A percentile compares a stretch with the other conserved stretches of the same genome.
Conservation (phyloP, 2,888 invertebrate genomes). For the Cremastinae sp. region DNA sequence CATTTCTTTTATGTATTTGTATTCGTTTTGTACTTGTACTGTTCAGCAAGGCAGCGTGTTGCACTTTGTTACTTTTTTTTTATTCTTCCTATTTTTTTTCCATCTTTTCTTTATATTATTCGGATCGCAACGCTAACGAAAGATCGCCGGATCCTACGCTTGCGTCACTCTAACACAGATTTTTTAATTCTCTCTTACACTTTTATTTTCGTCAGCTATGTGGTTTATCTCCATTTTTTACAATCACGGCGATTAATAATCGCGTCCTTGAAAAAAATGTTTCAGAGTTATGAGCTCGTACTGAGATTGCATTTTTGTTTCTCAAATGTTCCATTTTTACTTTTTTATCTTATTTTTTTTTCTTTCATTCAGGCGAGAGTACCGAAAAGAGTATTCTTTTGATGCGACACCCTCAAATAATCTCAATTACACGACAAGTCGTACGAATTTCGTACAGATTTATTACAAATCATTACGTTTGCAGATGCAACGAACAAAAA, state of each 20-base stretch:
- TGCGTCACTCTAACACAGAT: constrained; percentile 57
- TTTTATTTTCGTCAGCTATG: constrained; percentile 26
- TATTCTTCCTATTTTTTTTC: constrained; percentile 60
- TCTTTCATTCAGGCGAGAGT: constrained; percentile 20
- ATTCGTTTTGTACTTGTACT: constrained; percentile 81
- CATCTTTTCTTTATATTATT: constrained; percentile 72
- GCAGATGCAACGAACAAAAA: constrained; percentile 34
- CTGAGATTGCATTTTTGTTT: constrained; percentile 17
- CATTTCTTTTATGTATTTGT: constrained; percentile 77
- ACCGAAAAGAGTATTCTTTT: constrained; percentile 34
- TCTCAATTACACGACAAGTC: constrained; percentile 41
- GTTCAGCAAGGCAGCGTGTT: constrained; percentile 81
- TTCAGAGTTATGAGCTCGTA: constrained; percentile 38
- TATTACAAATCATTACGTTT: constrained; percentile 39
- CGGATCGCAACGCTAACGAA: constrained; percentile 76
- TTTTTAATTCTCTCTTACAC: constrained; percentile 40
- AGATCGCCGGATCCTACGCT: constrained; percentile 64
- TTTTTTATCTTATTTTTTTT: constrained; percentile 14
- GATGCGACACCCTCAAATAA: constrained; percentile 37
- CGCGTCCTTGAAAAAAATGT: constrained; percentile 31
- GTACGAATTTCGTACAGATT: constrained; percentile 42
- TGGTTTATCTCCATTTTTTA: constrained; percentile 32
- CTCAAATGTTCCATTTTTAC: background rate
- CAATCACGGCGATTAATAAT: constrained; percentile 50
- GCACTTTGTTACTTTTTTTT: constrained; percentile 78